Base-by-base conservation (phyloP, 2,888 invertebrate species). In the Xestia rhomboidea region DNA sequence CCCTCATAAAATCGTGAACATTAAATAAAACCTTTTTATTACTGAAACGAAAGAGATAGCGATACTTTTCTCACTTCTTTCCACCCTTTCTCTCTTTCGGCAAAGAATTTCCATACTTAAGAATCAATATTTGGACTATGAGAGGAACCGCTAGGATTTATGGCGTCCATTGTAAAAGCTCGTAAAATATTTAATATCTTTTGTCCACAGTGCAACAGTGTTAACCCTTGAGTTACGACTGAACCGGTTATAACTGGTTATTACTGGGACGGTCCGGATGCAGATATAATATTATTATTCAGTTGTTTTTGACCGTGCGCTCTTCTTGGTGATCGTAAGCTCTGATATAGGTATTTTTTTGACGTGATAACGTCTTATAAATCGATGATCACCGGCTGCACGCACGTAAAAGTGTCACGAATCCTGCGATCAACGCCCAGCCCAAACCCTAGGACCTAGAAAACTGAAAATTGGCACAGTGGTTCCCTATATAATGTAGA, bases 111-210 rank as follows among this genome's bases (percentile, higher is more conserved):
- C 60, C 72, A 81, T 85, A 70, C 73, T 81, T 76, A 62, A 77
- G 79, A 87, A 83, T 84, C 87, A 87, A 87, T 88, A 84, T 81
- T 79, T 66, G 13, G 66, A 62, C 44, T 72, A 69, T 77, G 76
- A 71, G 71, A 71, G n/a, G 27, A 46, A 76, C 66, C 75, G 18
- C 81, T 77, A 81, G 24, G 60, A 81, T 87, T 88, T 82, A 86
- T 49, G 81, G 44, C 21, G 7, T 44, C 76, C 79, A 76, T 80
- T 84, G 78, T 71, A 75, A 75, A 81, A 72, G 57, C 24, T 70
- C 78, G 70, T 87, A 88, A 87, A 87, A 82, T 76, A 69, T 87
- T 87, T 85, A 76, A 85, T 85, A 79, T 77, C 73, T 73, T 79
- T 79, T 82, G 82, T 76, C 78, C 77, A 75, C 76, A 68, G 46